phyloP scores from a whole-genome alignment of 2,888 invertebrate species.

The Bibio marci region DNA sequence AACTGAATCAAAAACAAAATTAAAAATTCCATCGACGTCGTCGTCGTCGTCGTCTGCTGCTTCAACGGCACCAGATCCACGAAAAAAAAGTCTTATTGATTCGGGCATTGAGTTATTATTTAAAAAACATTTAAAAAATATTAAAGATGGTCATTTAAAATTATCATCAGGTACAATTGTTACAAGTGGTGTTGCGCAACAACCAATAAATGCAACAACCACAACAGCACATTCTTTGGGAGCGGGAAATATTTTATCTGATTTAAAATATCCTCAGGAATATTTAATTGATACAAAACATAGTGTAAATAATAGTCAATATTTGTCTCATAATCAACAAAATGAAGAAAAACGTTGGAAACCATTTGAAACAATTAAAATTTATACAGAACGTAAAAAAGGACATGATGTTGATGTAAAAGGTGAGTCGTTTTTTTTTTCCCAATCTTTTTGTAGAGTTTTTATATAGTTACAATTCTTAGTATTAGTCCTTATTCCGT shows the following conservation, averaged over 20 bases:
- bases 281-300: not conserved
- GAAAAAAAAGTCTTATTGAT: slow-evolving; percentile 13
- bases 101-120: slow-evolving; percentile 13
- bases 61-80: slow-evolving; percentile 5
- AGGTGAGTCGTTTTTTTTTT: not conserved
- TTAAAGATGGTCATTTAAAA: slow-evolving; percentile 7
- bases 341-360: slow-evolving; percentile 12
- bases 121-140: slow-evolving; percentile 12
- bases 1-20: slow-evolving; percentile 9
- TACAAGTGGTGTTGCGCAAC: not conserved
- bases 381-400: slow-evolving; percentile 11
- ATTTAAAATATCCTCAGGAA: not conserved
- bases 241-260: too few relatives aligned
- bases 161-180: not conserved
- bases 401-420: slow-evolving; percentile 5
- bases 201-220: not conserved
- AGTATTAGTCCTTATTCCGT: too few relatives aligned
- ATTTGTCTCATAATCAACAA: not conserved
- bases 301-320: too few relatives aligned
- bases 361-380: slow-evolving; percentile 14
- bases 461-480: too few relatives aligned
- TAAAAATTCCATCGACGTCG: not conserved
- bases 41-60: too few relatives aligned
- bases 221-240: not conserved
- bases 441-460: not conserved